A percentile compares a stretch with the other conserved stretches of the same genome.
Conservation (phyloP, 2,113 vertebrate genomes). For the Bungarus multicinctus region DNA sequence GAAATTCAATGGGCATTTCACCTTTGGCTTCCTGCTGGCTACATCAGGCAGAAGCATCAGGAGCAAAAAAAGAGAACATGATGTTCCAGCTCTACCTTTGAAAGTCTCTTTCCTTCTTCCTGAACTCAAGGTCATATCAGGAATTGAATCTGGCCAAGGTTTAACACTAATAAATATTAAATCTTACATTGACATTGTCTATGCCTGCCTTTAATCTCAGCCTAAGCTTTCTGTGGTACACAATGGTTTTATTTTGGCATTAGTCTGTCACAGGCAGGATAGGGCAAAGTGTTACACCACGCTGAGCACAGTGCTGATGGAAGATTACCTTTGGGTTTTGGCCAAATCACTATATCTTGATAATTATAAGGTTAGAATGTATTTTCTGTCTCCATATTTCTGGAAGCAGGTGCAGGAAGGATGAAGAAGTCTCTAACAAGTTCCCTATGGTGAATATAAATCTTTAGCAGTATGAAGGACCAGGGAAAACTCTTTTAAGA, state of each 20-base stretch:
- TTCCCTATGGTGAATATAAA: neutral
- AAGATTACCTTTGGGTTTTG: neutral
- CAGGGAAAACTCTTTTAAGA: neutral
- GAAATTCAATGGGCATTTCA: neutral
- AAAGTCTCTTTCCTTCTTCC: neutral
- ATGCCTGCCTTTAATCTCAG: neutral
- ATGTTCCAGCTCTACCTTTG: neutral
- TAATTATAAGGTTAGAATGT: neutral
- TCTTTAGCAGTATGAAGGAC: neutral
- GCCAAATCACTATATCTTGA: neutral
- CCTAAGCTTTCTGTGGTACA: neutral
- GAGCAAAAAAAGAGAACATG: neutral
- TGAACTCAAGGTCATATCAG: neutral
- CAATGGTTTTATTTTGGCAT: neutral
- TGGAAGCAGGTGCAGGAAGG: neutral
- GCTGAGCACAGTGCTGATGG: neutral
- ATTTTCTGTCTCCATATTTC: neutral
- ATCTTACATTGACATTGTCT: neutral
- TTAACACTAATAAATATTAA: neutral
- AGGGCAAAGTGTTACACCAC: neutral
- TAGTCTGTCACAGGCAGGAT: neutral
- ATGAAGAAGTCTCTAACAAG: neutral
- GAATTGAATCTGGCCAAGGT: neutral
- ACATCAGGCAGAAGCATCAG: neutral
- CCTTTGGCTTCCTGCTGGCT: neutral